Evolutionary conservation across 2,113 vertebrate genomes (phyloP).

Genomic region (Cheirogaleus medius): DNA sequence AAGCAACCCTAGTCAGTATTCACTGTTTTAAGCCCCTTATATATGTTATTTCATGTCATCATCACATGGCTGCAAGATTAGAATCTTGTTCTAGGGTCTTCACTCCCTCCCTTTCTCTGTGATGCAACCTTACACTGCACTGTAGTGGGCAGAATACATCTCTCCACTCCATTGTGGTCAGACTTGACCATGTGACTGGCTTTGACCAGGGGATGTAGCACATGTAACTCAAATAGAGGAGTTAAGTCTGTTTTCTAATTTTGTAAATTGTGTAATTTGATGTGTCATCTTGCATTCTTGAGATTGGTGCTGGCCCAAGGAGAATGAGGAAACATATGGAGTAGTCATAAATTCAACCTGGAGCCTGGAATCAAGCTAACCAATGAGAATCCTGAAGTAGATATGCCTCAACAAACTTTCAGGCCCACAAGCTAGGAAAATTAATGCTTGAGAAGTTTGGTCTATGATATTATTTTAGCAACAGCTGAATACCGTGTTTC

Average conservation of each 20-base stretch:
- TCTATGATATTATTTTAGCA: neutral
- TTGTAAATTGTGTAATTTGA: neutral
- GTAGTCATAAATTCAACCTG: neutral
- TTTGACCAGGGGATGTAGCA: neutral
- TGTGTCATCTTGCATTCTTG: neutral
- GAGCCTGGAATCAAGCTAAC: neutral
- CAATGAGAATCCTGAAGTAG: neutral
- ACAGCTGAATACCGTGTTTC: neutral
- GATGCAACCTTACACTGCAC: neutral
- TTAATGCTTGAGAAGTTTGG: neutral
- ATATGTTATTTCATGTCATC: neutral
- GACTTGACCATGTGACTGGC: neutral
- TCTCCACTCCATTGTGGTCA: neutral
- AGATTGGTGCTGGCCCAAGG: neutral
- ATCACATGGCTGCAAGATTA: neutral
- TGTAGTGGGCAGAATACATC: neutral
- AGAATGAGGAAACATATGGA: neutral
- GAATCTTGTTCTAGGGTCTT: neutral
- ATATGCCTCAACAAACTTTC: neutral
- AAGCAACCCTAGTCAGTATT: neutral
- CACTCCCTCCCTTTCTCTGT: neutral
- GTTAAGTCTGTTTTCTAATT: neutral
- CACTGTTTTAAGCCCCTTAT: neutral
- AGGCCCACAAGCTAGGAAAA: neutral
- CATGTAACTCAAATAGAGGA: neutral